phyloP scores from a whole-genome alignment of 2,888 invertebrate species.

The Caenorhabditis drosophilae region DNA sequence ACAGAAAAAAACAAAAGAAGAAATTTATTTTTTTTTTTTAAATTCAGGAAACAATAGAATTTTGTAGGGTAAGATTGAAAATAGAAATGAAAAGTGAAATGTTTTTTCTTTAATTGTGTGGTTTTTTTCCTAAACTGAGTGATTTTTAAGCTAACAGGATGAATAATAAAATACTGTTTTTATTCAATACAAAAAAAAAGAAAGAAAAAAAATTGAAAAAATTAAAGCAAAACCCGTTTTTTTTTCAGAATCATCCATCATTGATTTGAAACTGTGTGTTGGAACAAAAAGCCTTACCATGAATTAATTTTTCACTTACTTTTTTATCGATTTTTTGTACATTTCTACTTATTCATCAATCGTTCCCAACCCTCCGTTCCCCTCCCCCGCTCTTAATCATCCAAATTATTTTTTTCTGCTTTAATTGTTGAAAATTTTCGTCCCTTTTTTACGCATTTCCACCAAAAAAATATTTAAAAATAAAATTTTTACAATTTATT shows the following conservation, averaged over 20 bases:
- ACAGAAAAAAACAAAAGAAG: not conserved
- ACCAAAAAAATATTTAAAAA: too few relatives aligned
- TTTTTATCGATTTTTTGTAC: too few relatives aligned
- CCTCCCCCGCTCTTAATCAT: too few relatives aligned
- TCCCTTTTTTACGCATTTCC: too few relatives aligned
- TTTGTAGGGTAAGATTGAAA: slow-evolving; percentile 35
- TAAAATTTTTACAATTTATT: slow-evolving; percentile 3
- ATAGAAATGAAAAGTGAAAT: not conserved
- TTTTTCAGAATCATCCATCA: slow-evolving; percentile 32
- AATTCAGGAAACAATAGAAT: slow-evolving; percentile 48
- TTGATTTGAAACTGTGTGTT: slow-evolving; percentile 11
- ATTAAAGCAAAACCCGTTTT: too few relatives aligned
- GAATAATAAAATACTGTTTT: slow-evolving; percentile 6
- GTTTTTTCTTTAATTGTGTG: slow-evolving; percentile 2
- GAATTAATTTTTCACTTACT: too few relatives aligned
- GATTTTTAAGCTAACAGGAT: slow-evolving; percentile 1
- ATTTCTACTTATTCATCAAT: too few relatives aligned
- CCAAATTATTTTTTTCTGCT: too few relatives aligned
- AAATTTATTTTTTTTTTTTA: slow-evolving; percentile 2
- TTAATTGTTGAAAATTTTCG: not conserved
- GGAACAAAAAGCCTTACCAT: too few relatives aligned
- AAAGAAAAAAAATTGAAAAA: not conserved
- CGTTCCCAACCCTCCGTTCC: too few relatives aligned
- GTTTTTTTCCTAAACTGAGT: not conserved
- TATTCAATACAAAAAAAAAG: not conserved